A percentile compares a stretch with the other conserved stretches of the same genome.
phyloP scores from a whole-genome alignment of 1,140 invertebrate genomes.

The Drosophila bocki region DNA sequence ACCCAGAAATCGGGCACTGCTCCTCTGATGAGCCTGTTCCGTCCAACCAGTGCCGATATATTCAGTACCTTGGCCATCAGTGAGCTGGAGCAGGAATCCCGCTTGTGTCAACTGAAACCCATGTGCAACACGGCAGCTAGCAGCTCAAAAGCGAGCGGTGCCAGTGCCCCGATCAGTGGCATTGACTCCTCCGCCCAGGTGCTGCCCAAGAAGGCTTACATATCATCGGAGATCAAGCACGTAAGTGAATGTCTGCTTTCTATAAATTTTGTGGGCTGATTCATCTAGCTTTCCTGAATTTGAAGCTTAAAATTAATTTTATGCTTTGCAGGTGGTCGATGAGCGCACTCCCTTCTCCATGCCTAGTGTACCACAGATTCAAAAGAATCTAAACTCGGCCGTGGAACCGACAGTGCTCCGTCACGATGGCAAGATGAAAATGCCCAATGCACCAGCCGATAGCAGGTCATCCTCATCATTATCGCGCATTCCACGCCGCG shows the following conservation, averaged over 20 bases:
- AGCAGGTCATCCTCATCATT: constrained; percentile 2
- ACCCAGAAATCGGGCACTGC: constrained; percentile 83
- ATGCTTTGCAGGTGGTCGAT: constrained; percentile 67
- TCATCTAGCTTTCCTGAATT: not conserved
- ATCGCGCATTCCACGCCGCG: constrained; percentile 51
- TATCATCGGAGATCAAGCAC: constrained; percentile 76
- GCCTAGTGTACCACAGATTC: constrained; percentile 72
- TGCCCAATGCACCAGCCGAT: constrained; percentile 14
- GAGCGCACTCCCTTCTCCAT: constrained; percentile 75
- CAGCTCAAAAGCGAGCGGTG: not conserved
- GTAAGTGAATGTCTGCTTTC: constrained; percentile 39
- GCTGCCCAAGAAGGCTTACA: constrained; percentile 81
- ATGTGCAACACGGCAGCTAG: not conserved
- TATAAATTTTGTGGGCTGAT: not conserved
- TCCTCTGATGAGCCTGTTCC: constrained; percentile 69
- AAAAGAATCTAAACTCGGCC: constrained; percentile 74
- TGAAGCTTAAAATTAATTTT: not conserved
- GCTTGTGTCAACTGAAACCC: constrained; percentile 39
- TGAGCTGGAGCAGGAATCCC: constrained; percentile 68
- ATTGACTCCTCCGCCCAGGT: constrained; percentile 33
- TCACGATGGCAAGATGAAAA: constrained; percentile 79
- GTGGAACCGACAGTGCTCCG: constrained; percentile 72
- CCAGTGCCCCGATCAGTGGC: constrained; percentile 1
- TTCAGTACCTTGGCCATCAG: constrained; percentile 42
- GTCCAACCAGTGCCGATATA: constrained; percentile 39